phyloP scores from a whole-genome alignment of 2,797 vertebrate species.

The Cuniculus paca region DNA sequence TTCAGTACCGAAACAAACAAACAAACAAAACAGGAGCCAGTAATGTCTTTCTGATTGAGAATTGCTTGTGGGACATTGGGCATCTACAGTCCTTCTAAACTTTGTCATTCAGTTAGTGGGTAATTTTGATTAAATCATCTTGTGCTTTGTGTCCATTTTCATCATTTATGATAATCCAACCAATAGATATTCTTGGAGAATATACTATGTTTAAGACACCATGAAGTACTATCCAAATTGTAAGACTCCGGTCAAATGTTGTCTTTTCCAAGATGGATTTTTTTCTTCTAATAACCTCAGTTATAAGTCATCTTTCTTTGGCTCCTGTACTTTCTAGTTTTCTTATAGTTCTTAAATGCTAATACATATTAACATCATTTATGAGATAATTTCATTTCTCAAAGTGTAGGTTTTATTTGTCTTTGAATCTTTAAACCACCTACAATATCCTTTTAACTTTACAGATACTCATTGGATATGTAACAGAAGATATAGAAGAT shows the following conservation, averaged over 20 bases:
- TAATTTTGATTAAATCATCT: conserved; percentile 23
- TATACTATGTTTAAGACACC: background rate
- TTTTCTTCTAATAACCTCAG: background rate
- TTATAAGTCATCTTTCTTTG: background rate
- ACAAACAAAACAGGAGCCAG: background rate
- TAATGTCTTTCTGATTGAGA: background rate
- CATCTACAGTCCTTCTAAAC: background rate
- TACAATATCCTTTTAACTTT: background rate
- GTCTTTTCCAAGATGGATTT: background rate
- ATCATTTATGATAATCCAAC: background rate
- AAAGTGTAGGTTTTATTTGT: background rate
- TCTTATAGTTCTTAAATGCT: background rate
- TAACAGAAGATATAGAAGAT: background rate
- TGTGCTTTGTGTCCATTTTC: background rate
- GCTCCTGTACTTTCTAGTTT: conserved; percentile 18
- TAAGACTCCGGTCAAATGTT: background rate
- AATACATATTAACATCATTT: background rate
- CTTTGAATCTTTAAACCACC: background rate
- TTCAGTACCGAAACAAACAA: background rate
- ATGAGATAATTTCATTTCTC: background rate
- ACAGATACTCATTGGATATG: background rate
- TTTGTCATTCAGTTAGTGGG: background rate
- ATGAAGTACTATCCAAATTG: background rate
- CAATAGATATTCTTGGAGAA: background rate
- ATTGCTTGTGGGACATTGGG: background rate